Evolutionary conservation across 2,888 invertebrate species (phyloP).

Genomic region (Tortrix viridana): DNA sequence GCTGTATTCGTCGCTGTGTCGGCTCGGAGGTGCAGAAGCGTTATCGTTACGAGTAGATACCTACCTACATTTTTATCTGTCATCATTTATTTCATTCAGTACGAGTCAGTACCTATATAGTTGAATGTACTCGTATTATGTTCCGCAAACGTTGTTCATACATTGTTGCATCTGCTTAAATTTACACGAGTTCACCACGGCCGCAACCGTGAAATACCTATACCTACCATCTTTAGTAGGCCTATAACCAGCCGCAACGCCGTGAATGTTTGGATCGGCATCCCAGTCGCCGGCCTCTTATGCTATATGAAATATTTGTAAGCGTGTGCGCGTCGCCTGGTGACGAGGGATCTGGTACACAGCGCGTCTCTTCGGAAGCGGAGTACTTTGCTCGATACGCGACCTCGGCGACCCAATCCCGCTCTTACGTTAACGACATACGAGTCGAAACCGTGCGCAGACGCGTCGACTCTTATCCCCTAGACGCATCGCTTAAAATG

Average conservation of each 20-base stretch:
- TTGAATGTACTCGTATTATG: neutral
- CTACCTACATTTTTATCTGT: neutral
- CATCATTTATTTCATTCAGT: too few species aligned
- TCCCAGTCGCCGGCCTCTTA: neutral
- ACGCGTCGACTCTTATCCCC: constrained; percentile 68
- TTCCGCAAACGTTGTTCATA: neutral
- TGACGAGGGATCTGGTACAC: constrained; percentile 76
- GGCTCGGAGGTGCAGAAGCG: too few species aligned
- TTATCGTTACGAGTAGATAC: neutral
- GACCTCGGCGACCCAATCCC: constrained; percentile 55
- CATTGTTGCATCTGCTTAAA: constrained; percentile 3
- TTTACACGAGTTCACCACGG: neutral
- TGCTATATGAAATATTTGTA: constrained; percentile 59
- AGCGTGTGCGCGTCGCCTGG: constrained; percentile 65
- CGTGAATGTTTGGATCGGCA: constrained; percentile 16
- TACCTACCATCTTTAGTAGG: constrained; percentile 3
- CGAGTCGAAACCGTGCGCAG: constrained; percentile 59
- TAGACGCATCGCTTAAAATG: constrained; percentile 74
- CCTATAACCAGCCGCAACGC: neutral
- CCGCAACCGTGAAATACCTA: neutral
- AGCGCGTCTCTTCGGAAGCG: constrained; percentile 80
- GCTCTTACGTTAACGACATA: constrained; percentile 55
- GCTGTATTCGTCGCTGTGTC: too few species aligned
- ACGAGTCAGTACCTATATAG: too few species aligned
- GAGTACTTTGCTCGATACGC: constrained; percentile 64